Evolutionary conservation across 2,113 vertebrate species (phyloP).

Genomic region (Saiga tatarica): DNA sequence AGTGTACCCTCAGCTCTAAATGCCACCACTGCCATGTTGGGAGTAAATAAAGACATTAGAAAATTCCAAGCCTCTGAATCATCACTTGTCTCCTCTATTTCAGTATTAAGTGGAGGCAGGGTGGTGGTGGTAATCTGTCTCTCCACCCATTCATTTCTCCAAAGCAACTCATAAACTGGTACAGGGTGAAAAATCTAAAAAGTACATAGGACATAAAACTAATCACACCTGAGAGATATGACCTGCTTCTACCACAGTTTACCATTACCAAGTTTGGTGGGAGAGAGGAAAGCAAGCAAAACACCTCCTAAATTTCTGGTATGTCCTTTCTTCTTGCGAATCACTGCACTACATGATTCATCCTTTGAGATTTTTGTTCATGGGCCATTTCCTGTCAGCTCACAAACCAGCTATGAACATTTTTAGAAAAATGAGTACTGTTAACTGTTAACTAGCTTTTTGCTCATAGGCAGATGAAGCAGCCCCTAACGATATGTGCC

Average conservation of each 20-base stretch:
- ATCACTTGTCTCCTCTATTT: background rate
- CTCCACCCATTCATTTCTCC: background rate
- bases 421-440: background rate
- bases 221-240: background rate
- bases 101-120: background rate
- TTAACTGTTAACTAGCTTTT: background rate
- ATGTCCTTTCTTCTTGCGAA: background rate
- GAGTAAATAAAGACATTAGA: background rate
- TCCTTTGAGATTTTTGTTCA: background rate
- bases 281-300: background rate
- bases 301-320: background rate
- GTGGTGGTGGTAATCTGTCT: background rate
- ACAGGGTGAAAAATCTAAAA: background rate
- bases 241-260: background rate
- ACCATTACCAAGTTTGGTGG: background rate
- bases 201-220: background rate
- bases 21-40: background rate
- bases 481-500: background rate
- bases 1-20: background rate
- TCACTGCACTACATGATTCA: background rate
- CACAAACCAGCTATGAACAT: background rate
- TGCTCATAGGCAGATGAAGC: background rate
- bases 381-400: slow-evolving; percentile 40
- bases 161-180: background rate
- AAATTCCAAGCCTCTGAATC: background rate